Conservation (phyloP, 1,140 invertebrate species). For the Anoplolepis gracilipes region DNA sequence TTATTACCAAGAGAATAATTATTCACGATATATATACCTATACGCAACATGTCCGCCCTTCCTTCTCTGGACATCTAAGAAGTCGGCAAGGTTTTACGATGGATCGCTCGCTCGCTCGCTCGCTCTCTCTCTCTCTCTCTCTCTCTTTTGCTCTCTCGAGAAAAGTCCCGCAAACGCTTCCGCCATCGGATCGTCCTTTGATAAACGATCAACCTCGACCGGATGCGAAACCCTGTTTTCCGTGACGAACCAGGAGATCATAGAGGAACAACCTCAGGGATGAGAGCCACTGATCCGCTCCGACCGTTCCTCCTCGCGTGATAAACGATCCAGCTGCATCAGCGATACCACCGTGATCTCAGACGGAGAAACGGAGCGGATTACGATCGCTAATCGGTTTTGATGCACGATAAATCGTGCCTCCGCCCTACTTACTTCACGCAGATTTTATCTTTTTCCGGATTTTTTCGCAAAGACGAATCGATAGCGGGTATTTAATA, state of each 20-base stretch:
- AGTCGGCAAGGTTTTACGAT: constrained; percentile 49
- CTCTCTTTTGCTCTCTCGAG: background rate
- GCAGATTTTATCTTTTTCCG: constrained; percentile 51
- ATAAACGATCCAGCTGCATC: constrained; percentile 71
- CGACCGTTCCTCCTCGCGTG: constrained; percentile 62
- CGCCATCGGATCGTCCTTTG: constrained; percentile 58
- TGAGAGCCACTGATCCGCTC: constrained; percentile 67
- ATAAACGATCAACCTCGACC: constrained; percentile 67
- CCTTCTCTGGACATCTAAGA: background rate
- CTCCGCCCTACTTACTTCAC: constrained; percentile 56
- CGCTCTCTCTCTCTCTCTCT: background rate
- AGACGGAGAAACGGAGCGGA: constrained; percentile 70
- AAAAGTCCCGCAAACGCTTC: constrained; percentile 68
- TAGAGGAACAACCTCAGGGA: constrained; percentile 9
- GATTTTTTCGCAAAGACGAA: constrained; percentile 39
- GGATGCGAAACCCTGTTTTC: constrained; percentile 29
- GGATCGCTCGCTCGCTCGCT: constrained; percentile 48
- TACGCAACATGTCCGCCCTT: constrained; percentile 32
- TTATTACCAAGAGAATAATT: constrained; percentile 43
- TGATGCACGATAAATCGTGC: constrained; percentile 67
- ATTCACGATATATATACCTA: constrained; percentile 13
- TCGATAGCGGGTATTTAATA: constrained; percentile 30
- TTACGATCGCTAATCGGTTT: constrained; percentile 72
- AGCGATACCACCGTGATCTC: constrained; percentile 63
- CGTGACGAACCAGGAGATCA: background rate